These are phyloP conservation scores for Carposina sasakii DNA, from an alignment of 1,140 invertebrate species.

Conservation along the genomic window DNA sequence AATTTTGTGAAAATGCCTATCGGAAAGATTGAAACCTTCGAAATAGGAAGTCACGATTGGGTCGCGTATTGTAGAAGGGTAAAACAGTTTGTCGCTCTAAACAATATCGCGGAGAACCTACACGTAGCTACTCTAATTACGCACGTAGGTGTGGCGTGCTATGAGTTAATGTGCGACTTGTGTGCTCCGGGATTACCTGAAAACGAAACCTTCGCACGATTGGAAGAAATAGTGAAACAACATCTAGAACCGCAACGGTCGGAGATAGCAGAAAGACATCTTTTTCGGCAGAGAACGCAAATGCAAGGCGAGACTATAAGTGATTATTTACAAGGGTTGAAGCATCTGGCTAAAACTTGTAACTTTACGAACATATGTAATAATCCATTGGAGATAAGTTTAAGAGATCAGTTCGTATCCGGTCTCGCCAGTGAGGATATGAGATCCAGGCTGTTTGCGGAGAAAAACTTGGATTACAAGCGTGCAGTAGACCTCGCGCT, in stretches of 20 bases:
- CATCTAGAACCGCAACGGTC: constrained; percentile 5
- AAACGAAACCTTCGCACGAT: neutral
- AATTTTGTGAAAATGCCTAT: neutral
- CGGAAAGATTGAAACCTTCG: constrained; percentile 3
- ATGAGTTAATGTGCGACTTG: constrained; percentile 10
- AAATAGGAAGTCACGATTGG: constrained; percentile 5
- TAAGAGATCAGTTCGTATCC: constrained; percentile 1
- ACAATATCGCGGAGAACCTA: neutral
- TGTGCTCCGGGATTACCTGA: neutral
- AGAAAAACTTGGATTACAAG: constrained; percentile 5
- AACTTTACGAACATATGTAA: neutral
- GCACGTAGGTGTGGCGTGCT: neutral
- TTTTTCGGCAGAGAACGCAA: constrained; percentile 4
- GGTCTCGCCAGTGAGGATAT: constrained; percentile 1
- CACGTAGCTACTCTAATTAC: constrained; percentile 5
- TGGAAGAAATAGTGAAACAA: neutral
- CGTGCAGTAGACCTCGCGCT: constrained; percentile 15
- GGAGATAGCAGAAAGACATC: constrained; percentile 9
- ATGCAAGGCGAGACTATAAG: neutral
- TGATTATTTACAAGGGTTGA: neutral
- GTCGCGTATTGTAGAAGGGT: constrained; percentile 1
- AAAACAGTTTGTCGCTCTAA: constrained; percentile 4
- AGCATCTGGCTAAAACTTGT: constrained; percentile 4
- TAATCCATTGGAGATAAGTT: neutral
- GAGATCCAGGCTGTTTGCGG: constrained; percentile 4